Evolutionary conservation across 1,140 invertebrate genomes (phyloP), one percentile per base, ranked within the genome.

Genomic region (Drosophila virilis): DNA sequence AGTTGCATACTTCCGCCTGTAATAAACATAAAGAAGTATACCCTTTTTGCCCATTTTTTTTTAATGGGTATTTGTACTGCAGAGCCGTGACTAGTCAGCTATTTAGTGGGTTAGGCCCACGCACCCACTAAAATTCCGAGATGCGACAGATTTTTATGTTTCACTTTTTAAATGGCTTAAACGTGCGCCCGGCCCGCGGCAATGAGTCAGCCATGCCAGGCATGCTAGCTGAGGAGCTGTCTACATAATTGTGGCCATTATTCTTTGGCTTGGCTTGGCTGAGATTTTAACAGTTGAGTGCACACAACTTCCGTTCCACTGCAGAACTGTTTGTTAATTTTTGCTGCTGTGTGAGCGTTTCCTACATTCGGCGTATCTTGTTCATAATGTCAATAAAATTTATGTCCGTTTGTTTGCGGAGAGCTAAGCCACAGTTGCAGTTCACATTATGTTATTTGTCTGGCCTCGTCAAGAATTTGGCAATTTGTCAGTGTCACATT

Each of bases 371-470:
- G 73, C 72, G 52, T 77, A 66, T 28, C 75, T 86, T 84, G 80
- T 83, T 88, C 83, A 88, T 88, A 88, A 88, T 89, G 83, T 88
- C 84, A 88, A 88, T 88, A 83, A 83, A 89, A 88, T 88, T 89
- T 88, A 88, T 89, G 83, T 88, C 77, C 77, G 55, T 82, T 88
- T 88, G 80, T 28, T 28, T 28, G 22, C 22, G 4, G 5, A 28
- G 4, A 4, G 22, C 22, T 28, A 4, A 4, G 43, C 52, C 15
- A 35, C 50, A n/a, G 43, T 37, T n/a, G 55, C 22, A 32, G 12
- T 48, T 15, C 12, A 17, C 52, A 55, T 38, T 72, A 15, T 55
- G 22, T 71, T 50, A 57, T 46, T 46, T 40, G 45, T 48, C 51
- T 81, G 83, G 71, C 82, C 83, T 86, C 83, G 82, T 78, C 73